Evolutionary conservation across 1,140 invertebrate genomes (phyloP).

Genomic region (Helicoverpa armigera): DNA sequence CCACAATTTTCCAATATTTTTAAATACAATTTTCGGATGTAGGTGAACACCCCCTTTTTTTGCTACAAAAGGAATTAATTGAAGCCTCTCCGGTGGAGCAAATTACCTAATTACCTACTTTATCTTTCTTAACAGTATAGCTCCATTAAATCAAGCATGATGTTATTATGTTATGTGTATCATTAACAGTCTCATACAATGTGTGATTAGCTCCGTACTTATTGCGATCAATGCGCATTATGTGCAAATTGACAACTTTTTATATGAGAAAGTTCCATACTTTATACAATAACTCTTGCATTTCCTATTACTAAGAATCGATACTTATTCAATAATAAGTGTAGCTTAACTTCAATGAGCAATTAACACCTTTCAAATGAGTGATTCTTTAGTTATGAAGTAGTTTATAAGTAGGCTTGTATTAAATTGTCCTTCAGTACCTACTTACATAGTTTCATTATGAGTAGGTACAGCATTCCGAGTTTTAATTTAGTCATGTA

Average conservation of each 20-base stretch:
- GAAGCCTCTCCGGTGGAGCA: too few species aligned
- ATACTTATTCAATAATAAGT: background rate
- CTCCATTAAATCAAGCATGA: background rate
- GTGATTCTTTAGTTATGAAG: background rate
- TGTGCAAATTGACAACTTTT: constrained; percentile 36
- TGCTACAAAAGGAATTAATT: too few species aligned
- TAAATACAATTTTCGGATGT: too few species aligned
- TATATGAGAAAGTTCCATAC: constrained; percentile 8
- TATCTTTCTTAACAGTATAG: too few species aligned
- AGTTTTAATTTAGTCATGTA: too few species aligned
- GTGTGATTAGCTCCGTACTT: background rate
- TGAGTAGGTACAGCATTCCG: too few species aligned
- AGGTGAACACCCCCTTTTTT: too few species aligned
- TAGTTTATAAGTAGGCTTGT: background rate
- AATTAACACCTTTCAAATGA: constrained; percentile 13
- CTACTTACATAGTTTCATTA: too few species aligned
- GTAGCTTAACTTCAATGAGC: constrained; percentile 15
- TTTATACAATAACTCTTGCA: constrained; percentile 3
- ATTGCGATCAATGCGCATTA: constrained; percentile 28
- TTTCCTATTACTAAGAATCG: background rate
- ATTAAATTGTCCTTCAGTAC: too few species aligned
- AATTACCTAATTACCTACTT: too few species aligned
- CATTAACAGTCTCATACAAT: background rate
- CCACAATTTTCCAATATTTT: too few species aligned
- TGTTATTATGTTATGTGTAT: background rate